Conservation (phyloP, 2,888 invertebrate species). For the Loripinus fragilis region DNA sequence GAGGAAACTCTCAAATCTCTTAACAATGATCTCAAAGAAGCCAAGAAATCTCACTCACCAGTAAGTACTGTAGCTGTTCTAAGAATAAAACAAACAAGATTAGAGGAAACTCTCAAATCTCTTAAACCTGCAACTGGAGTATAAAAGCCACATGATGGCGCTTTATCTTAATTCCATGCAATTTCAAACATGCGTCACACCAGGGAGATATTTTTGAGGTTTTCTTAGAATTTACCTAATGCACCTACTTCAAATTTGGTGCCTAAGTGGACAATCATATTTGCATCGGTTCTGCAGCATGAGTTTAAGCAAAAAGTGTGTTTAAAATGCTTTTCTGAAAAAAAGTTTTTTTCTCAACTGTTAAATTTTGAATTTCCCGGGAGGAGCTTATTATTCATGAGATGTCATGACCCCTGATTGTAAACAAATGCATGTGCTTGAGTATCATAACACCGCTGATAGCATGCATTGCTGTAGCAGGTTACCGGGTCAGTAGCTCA, state of each 20-base stretch:
- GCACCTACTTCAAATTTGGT: not conserved
- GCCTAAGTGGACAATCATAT: not conserved
- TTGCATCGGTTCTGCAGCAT: not conserved
- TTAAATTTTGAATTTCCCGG: not conserved
- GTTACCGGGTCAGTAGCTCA: not conserved
- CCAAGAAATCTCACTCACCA: slow-evolving; percentile 79
- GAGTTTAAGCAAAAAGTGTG: not conserved
- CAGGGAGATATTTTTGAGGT: not conserved
- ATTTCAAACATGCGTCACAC: not conserved
- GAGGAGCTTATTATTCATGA: not conserved
- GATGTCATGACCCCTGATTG: not conserved
- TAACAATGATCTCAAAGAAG: slow-evolving; percentile 77
- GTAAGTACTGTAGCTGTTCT: slow-evolving; percentile 76
- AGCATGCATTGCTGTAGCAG: not conserved
- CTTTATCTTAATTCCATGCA: not conserved
- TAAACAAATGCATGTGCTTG: not conserved
- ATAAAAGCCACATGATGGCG: not conserved
- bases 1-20: slow-evolving; percentile 75
- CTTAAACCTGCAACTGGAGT: not conserved
- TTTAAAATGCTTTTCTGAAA: not conserved
- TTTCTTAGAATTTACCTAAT: not conserved
- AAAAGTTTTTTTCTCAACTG: not conserved
- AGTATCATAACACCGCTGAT: not conserved
- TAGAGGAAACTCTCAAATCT: slow-evolving; percentile 75
- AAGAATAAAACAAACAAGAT: slow-evolving; percentile 73